A percentile compares a stretch with the other conserved stretches of the same genome.
Conservation (phyloP, 2,113 vertebrate species). For the Hirundichthys speculiger region DNA sequence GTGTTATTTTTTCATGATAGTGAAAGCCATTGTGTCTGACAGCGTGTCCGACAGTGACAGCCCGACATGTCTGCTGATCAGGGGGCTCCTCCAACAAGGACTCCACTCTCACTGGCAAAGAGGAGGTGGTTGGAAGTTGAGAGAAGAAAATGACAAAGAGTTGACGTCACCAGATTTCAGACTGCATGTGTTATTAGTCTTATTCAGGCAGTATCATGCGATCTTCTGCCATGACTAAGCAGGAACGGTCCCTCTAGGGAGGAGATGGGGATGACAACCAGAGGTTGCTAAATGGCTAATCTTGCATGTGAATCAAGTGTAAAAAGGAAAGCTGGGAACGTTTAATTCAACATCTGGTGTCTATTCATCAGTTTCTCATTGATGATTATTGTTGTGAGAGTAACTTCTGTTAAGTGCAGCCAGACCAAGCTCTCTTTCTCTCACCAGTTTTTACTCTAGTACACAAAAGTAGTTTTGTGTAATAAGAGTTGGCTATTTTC, state of each 20-base stretch:
- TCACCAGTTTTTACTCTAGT: conserved; percentile 41
- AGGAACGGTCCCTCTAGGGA: conserved; percentile 27
- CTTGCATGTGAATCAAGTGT: conserved; percentile 42
- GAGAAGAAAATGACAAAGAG: no score
- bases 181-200: conserved; percentile 23
- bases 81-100: no score
- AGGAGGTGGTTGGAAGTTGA: neutral
- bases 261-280: conserved; percentile 24
- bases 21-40: conserved; percentile 3
- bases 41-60: conserved; percentile 4
- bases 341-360: conserved; percentile 71
- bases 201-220: conserved; percentile 27
- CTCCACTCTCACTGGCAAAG: no score
- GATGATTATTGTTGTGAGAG: conserved; percentile 59
- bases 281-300: conserved; percentile 45
- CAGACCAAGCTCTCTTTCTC: conserved; percentile 9
- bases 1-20: conserved; percentile 6
- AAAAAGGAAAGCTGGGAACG: conserved; percentile 40
- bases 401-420: conserved; percentile 54
- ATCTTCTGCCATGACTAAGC: conserved; percentile 40
- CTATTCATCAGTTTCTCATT: conserved; percentile 65
- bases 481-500: conserved; percentile 6
- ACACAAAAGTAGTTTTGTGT: conserved; percentile 29
- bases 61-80: conserved; percentile 1
- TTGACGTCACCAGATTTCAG: conserved; percentile 29